A percentile compares a stretch with the other conserved stretches of the same genome.
These are phyloP conservation scores for Ricordea florida DNA, from an alignment of 92 coral and sea anemone species.

Conservation along the genomic window DNA sequence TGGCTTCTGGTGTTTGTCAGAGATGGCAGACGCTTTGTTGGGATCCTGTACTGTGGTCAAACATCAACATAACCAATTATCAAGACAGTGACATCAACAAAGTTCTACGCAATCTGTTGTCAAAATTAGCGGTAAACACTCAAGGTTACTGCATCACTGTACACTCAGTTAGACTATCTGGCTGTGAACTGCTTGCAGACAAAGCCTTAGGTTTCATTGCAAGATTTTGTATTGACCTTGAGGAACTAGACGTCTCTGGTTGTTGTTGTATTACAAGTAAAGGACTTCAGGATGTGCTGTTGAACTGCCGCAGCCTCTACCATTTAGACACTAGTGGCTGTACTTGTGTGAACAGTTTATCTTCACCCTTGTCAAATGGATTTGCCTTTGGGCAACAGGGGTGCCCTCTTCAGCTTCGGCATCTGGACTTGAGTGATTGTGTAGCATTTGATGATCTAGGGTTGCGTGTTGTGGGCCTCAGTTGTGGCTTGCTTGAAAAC, in stretches of 20 bases:
- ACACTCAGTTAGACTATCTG: conserved; percentile 75
- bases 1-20: conserved; percentile 85
- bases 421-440: conserved; percentile 95
- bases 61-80: conserved; percentile 72
- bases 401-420: conserved; percentile 66
- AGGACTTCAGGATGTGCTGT: conserved; percentile 87
- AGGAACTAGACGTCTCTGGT: conserved; percentile 78
- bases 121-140: conserved; percentile 80
- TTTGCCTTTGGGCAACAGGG: conserved; percentile 80
- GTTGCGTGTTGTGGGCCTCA: conserved; percentile 80
- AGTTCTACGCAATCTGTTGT: conserved; percentile 73
- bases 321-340: conserved; percentile 82
- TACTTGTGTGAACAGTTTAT: conserved; percentile 88
- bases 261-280: conserved; percentile 94
- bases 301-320: conserved; percentile 68
- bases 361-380: conserved; percentile 79
- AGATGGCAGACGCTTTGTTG: conserved; percentile 94
- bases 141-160: conserved; percentile 95
- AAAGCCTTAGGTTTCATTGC: conserved; percentile 90
- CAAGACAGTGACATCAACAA: conserved; percentile 90
- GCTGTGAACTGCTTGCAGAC: conserved; percentile 92
- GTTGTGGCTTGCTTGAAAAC: conserved; percentile 83
- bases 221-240: conserved; percentile 89
- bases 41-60: conserved; percentile 94
- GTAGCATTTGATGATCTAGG: conserved; percentile 99